Evolutionary conservation across 1,140 invertebrate species (phyloP), one percentile per base, ranked within the genome.

Genomic region (Cotesia glomerata): DNA sequence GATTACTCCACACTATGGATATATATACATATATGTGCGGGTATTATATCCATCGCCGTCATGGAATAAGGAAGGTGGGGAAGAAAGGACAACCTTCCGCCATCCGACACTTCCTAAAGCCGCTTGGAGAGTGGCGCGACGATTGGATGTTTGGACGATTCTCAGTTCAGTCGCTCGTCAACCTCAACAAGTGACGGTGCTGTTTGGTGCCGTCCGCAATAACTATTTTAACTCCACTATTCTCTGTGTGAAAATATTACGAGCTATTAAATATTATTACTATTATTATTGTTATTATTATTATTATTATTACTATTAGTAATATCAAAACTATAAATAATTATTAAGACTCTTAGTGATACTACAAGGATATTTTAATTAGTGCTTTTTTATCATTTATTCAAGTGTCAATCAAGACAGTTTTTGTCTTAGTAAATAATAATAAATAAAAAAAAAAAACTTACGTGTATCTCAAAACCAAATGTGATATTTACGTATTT

Each of bases 161-260:
- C 62, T 70, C 71, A 14, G 66, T 72, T 80, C 79, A 85, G 84
- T 85, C 80, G 82, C 79, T 84, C 79, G 78, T 72, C 75, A 83
- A 77, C 78, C 74, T 75, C 78, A 75, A 77, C 52, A 74, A 66
- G 74, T 16, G 77, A 72, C 65, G 76, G 75, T 75, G 32, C 67
- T 65, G 16, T 16, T 73, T 61, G 18, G 64, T 75, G 54, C 69
- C 62, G 66, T 74, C 56, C 18, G 51, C 45, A 35, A 61, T 73
- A 72, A 56, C 76, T 49, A 72, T 69, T 54, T 68, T 13, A 45
- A 45, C 11, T 61, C 1, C 52, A 51, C 26, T 5, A 32, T 18
- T n/a, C 66, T 51, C 3, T 51, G 7, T 26, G 26, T 26, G 26
- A 13, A 26, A 32, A 52, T 8, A 68, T 54, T 34, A 68, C 26